phyloP scores from a whole-genome alignment of 2,888 invertebrate species.

The Automeris io region DNA sequence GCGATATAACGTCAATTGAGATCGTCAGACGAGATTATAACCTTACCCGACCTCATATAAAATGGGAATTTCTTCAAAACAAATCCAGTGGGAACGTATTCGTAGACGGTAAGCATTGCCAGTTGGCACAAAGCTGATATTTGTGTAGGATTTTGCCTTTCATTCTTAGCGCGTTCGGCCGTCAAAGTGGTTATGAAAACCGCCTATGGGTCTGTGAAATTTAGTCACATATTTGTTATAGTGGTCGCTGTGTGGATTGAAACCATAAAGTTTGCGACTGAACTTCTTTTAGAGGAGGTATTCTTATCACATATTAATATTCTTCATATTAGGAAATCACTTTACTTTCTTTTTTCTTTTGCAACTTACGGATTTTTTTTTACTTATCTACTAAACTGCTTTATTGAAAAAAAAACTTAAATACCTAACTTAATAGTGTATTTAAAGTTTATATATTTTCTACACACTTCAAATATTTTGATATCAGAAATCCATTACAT shows the following conservation, averaged over 20 bases:
- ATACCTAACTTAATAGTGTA: too few species aligned
- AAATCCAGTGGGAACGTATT: slow-evolving; percentile 17
- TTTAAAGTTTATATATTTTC: too few species aligned
- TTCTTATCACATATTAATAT: slow-evolving; percentile 1
- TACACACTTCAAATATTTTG: too few species aligned
- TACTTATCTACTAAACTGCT: too few species aligned
- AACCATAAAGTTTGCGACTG: slow-evolving; percentile 15
- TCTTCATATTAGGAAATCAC: too few species aligned
- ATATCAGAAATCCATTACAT: too few species aligned
- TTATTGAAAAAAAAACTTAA: too few species aligned
- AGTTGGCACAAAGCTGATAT: slow-evolving; percentile 16
- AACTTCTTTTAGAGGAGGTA: slow-evolving; percentile 19
- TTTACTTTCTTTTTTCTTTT: too few species aligned
- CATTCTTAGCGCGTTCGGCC: slow-evolving; percentile 2
- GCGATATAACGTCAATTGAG: slow-evolving; percentile 1
- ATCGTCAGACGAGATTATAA: neutral
- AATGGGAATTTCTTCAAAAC: slow-evolving; percentile 23
- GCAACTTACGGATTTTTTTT: too few species aligned
- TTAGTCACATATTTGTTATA: slow-evolving; percentile 21
- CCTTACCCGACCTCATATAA: slow-evolving; percentile 7
- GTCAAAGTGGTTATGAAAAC: slow-evolving; percentile 20
- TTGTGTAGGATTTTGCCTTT: slow-evolving; percentile 10
- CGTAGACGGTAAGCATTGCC: slow-evolving; percentile 14
- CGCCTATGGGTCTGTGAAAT: slow-evolving; percentile 14
- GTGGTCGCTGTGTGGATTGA: slow-evolving; percentile 27